phyloP scores from a whole-genome alignment of 2,888 invertebrate genomes.

The Epistrophella euchroma region DNA sequence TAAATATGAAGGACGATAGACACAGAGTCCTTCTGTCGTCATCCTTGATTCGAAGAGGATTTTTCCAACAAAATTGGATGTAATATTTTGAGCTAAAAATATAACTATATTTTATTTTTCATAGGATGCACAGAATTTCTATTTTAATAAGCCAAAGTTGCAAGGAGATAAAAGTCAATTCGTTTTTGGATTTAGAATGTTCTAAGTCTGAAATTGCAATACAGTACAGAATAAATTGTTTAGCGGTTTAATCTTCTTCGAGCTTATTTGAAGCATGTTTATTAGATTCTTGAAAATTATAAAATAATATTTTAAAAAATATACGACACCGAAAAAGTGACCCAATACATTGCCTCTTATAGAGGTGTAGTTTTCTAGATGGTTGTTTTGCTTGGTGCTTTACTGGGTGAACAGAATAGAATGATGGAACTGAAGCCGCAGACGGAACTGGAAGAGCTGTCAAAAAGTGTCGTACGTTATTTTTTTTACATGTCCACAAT shows the following conservation, averaged over 20 bases:
- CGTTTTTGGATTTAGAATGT: conserved; percentile 32
- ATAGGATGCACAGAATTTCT: neutral
- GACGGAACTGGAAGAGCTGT: too few relatives aligned
- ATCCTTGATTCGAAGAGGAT: conserved; percentile 9
- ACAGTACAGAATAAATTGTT: conserved; percentile 42
- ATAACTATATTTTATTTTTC: too few relatives aligned
- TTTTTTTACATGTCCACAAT: too few relatives aligned
- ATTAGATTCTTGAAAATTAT: too few relatives aligned
- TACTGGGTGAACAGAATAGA: too few relatives aligned
- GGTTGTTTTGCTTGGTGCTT: too few relatives aligned
- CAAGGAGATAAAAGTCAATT: conserved; percentile 45
- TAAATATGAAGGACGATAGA: conserved; percentile 44
- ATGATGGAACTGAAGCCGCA: too few relatives aligned
- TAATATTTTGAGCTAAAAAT: neutral
- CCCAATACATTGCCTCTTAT: too few relatives aligned
- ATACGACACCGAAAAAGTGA: too few relatives aligned
- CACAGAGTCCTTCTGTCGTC: conserved; percentile 4
- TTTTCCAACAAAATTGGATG: conserved; percentile 33
- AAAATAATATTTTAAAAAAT: too few relatives aligned
- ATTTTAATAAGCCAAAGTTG: conserved; percentile 8
- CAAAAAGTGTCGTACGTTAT: too few relatives aligned
- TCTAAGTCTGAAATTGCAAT: neutral
- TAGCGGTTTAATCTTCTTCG: neutral
- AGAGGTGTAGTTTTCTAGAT: too few relatives aligned
- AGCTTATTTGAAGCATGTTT: neutral